Conservation (phyloP, 2,888 invertebrate genomes). For the Prosapia bicincta region DNA sequence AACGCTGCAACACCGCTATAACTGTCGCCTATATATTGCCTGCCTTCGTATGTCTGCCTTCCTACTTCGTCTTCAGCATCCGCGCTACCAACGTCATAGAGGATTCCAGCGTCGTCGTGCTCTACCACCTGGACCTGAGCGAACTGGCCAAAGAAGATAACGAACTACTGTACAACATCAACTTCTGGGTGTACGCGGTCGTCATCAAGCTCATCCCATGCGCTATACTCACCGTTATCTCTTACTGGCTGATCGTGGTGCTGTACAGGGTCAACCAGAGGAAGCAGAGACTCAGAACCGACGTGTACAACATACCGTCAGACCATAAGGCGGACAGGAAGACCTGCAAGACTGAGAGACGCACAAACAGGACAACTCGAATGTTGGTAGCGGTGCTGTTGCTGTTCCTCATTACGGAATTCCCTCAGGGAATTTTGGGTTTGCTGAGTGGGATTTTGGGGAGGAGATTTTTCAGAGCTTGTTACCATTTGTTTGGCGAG, state of each 20-base stretch:
- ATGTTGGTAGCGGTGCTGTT: conserved; percentile 84
- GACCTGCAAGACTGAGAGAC: conserved; percentile 61
- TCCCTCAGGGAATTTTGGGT: conserved; percentile 68
- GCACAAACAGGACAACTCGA: conserved; percentile 83
- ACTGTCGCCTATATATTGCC: conserved; percentile 71
- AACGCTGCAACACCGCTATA: conserved; percentile 73
- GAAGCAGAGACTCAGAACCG: conserved; percentile 64
- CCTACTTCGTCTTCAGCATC: conserved; percentile 68
- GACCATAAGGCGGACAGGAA: conserved; percentile 30
- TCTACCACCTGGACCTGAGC: conserved; percentile 55
- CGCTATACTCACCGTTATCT: conserved; percentile 68
- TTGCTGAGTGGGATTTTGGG: conserved; percentile 61
- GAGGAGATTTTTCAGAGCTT: conserved; percentile 70
- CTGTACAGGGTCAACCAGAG: conserved; percentile 71
- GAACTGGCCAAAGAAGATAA: conserved; percentile 46
- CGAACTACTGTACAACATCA: conserved; percentile 52
- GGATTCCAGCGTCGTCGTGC: conserved; percentile 54
- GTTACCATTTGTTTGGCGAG: conserved; percentile 80
- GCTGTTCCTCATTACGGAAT: conserved; percentile 83
- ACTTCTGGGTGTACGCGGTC: conserved; percentile 75
- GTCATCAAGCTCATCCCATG: conserved; percentile 79
- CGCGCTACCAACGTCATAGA: conserved; percentile 53
- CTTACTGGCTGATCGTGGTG: conserved; percentile 66
- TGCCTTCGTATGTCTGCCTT: conserved; percentile 77
- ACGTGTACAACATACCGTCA: conserved; percentile 52